Base-by-base conservation (phyloP, 2,113 vertebrate genomes). In the Pithys albifrons region DNA sequence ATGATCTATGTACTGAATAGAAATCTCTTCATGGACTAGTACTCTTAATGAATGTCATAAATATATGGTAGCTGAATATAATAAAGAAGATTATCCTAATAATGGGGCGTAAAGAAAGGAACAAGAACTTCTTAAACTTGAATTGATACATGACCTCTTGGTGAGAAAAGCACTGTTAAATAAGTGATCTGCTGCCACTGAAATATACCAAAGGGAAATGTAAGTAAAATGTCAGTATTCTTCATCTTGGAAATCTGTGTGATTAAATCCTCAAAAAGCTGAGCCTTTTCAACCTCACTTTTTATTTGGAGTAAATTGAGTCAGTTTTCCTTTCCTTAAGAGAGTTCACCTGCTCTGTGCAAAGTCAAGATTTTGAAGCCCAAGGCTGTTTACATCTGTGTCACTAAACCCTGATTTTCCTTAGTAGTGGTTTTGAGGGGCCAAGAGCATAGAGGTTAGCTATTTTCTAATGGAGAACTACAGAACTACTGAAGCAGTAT, bases 1-100 rank as follows among this genome's bases (percentile, higher is more conserved):
- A 80, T 91, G 96, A 97, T 94, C 72, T 97, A 90, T 96, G 31
- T 61, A 52, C 48, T 96, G 92, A 97, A 55, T 55, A 93, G 76
- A 94, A 97, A 94, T 79, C 52, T 64, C 61, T 96, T 96, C 85
- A 95, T 39, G 82, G 95, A 49, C 85, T 82, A 69, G 76, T 96
- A 89, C 74, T 93, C 86, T 94, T 96, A 95, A 89, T 75, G 83
- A 74, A 95, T 55, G 62, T 94, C 51, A 67, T 78, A 62, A 12
- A 19, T 28, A 74, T 49, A 76, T 59, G 71, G 48, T 39, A n/a
- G 1, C 24, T 85, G 75, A 49, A 72, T 64, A 59, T 80, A 45
- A 84, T 77, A 94, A 89, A 93, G 70, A 72, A 86, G 64, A 94
- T 96, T 91, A 91, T 89, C 20, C 5, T 89, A 89, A 71, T 88